A percentile compares a stretch with the other conserved stretches of the same genome.
These are phyloP conservation scores for Laothoe populi DNA, from an alignment of 2,888 invertebrate species.

Conservation along the genomic window DNA sequence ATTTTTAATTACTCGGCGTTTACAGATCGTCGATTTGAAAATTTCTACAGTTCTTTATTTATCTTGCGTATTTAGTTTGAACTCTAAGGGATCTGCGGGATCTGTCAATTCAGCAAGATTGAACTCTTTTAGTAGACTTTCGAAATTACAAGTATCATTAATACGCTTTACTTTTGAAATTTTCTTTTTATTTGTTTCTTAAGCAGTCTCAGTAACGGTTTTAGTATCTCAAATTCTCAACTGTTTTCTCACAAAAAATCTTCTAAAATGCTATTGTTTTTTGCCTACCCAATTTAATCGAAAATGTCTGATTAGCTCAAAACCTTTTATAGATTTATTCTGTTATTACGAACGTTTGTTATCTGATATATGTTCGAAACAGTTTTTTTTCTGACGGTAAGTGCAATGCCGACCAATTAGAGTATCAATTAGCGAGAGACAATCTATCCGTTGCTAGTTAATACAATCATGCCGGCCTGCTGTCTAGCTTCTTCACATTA, in stretches of 20 bases:
- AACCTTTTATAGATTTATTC: background rate
- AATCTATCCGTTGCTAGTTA: too few species aligned
- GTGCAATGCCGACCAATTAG: too few species aligned
- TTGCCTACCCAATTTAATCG: background rate
- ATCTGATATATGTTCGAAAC: too few species aligned
- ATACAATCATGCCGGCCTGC: too few species aligned
- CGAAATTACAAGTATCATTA: conserved; percentile 14
- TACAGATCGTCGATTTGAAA: background rate
- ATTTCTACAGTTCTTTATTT: background rate
- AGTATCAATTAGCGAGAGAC: too few species aligned
- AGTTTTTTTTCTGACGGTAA: too few species aligned
- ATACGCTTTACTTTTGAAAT: conserved; percentile 9
- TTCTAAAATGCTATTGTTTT: background rate
- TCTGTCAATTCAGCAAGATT: conserved; percentile 11
- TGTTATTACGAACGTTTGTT: too few species aligned
- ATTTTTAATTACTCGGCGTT: background rate
- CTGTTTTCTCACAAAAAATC: background rate
- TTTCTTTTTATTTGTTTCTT: conserved; percentile 16
- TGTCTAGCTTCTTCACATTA: too few species aligned
- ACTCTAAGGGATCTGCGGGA: background rate
- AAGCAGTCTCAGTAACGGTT: background rate
- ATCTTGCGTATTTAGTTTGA: conserved; percentile 4
- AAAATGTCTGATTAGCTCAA: background rate
- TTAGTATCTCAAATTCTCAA: conserved; percentile 10
- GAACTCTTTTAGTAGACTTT: conserved; percentile 14